Base-by-base conservation (phyloP, 2,888 invertebrate species). In the Syritta pipiens region DNA sequence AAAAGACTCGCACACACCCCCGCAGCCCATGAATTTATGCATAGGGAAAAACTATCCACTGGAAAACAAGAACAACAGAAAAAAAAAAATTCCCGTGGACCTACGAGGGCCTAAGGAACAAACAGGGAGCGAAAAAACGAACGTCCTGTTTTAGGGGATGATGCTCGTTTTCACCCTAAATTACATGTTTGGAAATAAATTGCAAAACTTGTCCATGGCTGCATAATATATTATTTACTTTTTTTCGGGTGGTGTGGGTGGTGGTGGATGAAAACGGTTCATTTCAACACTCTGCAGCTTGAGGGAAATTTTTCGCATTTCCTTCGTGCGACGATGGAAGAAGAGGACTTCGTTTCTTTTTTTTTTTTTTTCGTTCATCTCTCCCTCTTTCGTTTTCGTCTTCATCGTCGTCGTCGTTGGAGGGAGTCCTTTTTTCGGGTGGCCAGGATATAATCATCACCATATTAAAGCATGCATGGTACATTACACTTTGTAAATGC, bases 381-480 rank as follows among this genome's bases (percentile, higher is more conserved):
- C 12, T 30, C 4, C 22, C 19, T 49, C 24, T 26, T 42, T 7
- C 35, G 60, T 14, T 17, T 32, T 32, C 32, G 40, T 68, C 35
- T 20, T 59, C 49, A 17, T 14, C 37, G 17, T 17, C 17, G 37
- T 37, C 14, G 37, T 37, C 17, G 17, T 1, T 1, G 37, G 7
- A 0, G 37, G 1, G 14, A 14, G 49, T 51, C 57, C 32, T 62
- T 67, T 51, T 62, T 55, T 71, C 30, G 63, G 76, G 71, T 59
- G 48, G 74, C 74, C 74, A 67, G 79, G 63, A 75, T 75, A 63
- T 81, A 81, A 81, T 81, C 81, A 75, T 81, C 81, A 81, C 75
- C 81, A 81, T 81, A 81, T 81, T 81, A 81, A 81, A 81, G 81
- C 75, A 69, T 81, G 75, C 81, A 81, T 81, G 81, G 75, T 81